Evolutionary conservation across 2,797 vertebrate genomes (phyloP).

Genomic region (Pelodytes ibericus): DNA sequence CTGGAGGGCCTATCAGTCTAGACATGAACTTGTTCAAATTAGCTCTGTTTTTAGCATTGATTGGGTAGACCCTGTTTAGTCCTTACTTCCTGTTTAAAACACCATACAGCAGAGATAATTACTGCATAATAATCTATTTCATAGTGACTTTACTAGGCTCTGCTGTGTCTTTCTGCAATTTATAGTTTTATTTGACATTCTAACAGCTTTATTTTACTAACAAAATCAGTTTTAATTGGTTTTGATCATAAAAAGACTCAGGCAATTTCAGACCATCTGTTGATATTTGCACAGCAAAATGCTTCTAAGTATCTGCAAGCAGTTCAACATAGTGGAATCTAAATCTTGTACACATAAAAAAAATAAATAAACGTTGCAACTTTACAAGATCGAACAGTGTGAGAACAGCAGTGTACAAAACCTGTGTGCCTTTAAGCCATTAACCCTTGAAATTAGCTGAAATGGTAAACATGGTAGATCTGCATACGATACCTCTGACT

Average conservation of each 20-base stretch:
- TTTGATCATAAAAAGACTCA: slow-evolving; percentile 55
- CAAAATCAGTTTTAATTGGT: slow-evolving; percentile 57
- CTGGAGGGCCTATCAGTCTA: too few relatives aligned
- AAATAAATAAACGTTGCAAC: not conserved
- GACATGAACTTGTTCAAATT: not conserved
- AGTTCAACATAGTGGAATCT: slow-evolving; percentile 27
- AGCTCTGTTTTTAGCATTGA: not conserved
- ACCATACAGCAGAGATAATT: slow-evolving; percentile 16
- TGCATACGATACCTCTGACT: too few relatives aligned
- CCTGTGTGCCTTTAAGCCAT: too few relatives aligned
- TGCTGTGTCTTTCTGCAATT: slow-evolving; percentile 39
- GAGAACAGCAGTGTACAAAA: not conserved
- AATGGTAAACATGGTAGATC: too few relatives aligned
- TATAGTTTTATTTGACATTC: slow-evolving; percentile 54
- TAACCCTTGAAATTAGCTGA: too few relatives aligned
- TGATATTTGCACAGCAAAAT: slow-evolving; percentile 55
- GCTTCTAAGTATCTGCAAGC: slow-evolving; percentile 44
- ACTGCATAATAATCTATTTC: slow-evolving; percentile 37
- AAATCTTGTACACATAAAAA: slow-evolving; percentile 8
- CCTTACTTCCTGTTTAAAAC: slow-evolving; percentile 17
- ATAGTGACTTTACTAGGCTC: slow-evolving; percentile 24
- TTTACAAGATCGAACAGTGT: slow-evolving; percentile 20
- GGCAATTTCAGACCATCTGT: slow-evolving; percentile 57
- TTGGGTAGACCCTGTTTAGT: not conserved
- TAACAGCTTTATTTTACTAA: slow-evolving; percentile 57